phyloP scores from a whole-genome alignment of 2,888 invertebrate species.

The Sminthurinus aureus region DNA sequence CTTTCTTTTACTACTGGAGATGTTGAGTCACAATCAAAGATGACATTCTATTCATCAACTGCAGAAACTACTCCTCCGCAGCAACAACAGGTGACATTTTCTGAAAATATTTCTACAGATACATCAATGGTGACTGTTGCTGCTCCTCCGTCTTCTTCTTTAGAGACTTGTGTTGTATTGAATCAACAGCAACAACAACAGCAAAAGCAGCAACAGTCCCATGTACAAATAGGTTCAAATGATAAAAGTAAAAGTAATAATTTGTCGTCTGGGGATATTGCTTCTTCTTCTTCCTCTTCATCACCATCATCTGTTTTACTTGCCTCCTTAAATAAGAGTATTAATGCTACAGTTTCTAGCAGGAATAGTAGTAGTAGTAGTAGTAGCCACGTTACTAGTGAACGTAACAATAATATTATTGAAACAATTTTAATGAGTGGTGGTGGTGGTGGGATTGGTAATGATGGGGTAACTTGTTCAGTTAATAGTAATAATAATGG shows the following conservation, averaged over 20 bases:
- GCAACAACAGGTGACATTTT: slow-evolving; percentile 43
- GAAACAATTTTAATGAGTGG: slow-evolving; percentile 36
- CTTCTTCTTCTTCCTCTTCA: slow-evolving; percentile 4
- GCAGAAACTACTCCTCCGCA: not conserved
- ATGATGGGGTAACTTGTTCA: slow-evolving; percentile 27
- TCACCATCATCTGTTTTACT: not conserved
- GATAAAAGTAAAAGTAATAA: not conserved
- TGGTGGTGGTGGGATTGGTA: slow-evolving; percentile 42
- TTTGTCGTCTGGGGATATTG: not conserved
- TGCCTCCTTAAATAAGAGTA: too few species aligned
- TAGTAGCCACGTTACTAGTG: not conserved
- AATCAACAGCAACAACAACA: not conserved
- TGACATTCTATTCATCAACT: slow-evolving; percentile 47
- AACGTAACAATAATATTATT: not conserved
- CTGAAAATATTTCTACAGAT: slow-evolving; percentile 30
- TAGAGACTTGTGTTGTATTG: slow-evolving; percentile 10
- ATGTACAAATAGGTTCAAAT: not conserved
- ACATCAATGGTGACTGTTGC: not conserved
- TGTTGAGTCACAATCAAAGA: slow-evolving; percentile 41
- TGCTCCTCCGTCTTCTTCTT: slow-evolving; percentile 5
- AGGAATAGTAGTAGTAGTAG: not conserved
- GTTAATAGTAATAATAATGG: slow-evolving; percentile 16
- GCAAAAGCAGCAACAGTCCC: not conserved
- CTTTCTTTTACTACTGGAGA: slow-evolving; percentile 1
- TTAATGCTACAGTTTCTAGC: not conserved